A percentile compares a stretch with the other conserved stretches of the same genome.
Evolutionary conservation across 2,888 invertebrate genomes (phyloP).

Genomic region (Deilephila porcellus): DNA sequence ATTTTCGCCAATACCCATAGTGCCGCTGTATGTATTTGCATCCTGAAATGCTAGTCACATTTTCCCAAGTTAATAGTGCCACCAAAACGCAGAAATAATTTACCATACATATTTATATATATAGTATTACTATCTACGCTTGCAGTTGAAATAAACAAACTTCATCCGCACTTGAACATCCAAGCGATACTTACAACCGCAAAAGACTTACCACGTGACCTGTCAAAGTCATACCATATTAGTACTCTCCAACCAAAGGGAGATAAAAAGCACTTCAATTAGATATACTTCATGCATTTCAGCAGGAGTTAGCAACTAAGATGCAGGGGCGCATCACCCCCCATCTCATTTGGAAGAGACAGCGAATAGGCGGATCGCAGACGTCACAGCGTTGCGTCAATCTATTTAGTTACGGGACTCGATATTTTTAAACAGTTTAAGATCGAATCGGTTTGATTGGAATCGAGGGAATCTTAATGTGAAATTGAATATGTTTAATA

Average conservation of each 20-base stretch:
- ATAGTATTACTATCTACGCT: not conserved
- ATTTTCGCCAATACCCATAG: too few relatives aligned
- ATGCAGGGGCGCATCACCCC: slow-evolving; percentile 16
- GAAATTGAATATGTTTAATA: not conserved
- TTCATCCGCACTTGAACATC: not conserved
- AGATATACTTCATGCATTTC: slow-evolving; percentile 3
- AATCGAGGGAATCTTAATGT: not conserved
- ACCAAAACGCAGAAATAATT: too few relatives aligned
- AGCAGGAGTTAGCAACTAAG: slow-evolving; percentile 2
- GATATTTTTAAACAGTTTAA: slow-evolving; percentile 40
- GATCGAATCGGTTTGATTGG: not conserved
- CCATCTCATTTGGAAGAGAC: slow-evolving; percentile 66
- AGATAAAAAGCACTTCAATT: slow-evolving; percentile 20
- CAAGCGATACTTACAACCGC: not conserved
- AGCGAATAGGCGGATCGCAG: slow-evolving; percentile 75
- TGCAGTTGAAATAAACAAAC: too few relatives aligned
- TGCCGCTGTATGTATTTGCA: too few relatives aligned
- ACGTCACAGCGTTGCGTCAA: slow-evolving; percentile 56
- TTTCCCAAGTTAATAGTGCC: too few relatives aligned
- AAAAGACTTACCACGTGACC: slow-evolving; percentile 6
- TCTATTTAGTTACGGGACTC: slow-evolving; percentile 69
- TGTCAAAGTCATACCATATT: slow-evolving; percentile 10
- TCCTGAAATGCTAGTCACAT: too few relatives aligned
- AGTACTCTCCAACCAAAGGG: slow-evolving; percentile 24
- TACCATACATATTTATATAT: too few relatives aligned